A percentile compares a stretch with the other conserved stretches of the same genome.
Evolutionary conservation across 2,888 invertebrate genomes (phyloP).

Genomic region (Linnaemya vulpina): DNA sequence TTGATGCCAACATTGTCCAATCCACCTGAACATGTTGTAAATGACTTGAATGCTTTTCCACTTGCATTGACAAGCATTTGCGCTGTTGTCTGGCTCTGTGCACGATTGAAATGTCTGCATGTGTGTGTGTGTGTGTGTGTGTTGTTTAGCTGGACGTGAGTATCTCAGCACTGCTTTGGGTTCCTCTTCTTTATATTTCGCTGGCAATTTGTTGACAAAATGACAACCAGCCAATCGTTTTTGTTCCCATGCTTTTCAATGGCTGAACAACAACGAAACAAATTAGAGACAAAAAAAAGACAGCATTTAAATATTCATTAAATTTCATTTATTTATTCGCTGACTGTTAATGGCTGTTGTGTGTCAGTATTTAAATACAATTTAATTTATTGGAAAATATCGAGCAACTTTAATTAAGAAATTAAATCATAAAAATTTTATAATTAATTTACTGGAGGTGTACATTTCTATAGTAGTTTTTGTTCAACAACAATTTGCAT

Average conservation of each 20-base stretch:
- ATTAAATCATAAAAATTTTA: too few relatives aligned
- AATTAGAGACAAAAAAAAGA: conserved; percentile 2
- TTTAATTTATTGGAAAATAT: background rate
- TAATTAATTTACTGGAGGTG: too few relatives aligned
- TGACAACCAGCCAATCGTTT: conserved; percentile 79
- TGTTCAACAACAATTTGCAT: background rate
- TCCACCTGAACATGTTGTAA: conserved; percentile 67
- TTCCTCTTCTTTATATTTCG: conserved; percentile 8
- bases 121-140: conserved; percentile 30
- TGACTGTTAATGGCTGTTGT: conserved; percentile 61
- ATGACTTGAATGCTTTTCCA: conserved; percentile 29
- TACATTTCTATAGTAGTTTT: background rate
- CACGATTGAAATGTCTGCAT: background rate
- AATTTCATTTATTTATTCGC: conserved; percentile 49
- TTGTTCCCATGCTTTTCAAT: conserved; percentile 75
- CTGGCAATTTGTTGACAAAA: conserved; percentile 77
- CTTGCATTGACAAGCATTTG: conserved; percentile 23
- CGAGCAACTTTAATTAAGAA: too few relatives aligned
- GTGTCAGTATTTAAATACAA: conserved; percentile 40
- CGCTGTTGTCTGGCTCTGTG: background rate
- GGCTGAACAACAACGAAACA: conserved; percentile 66
- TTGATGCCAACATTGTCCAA: conserved; percentile 41
- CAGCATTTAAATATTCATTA: conserved; percentile 21
- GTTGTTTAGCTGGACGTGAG: conserved; percentile 50
- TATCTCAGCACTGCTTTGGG: conserved; percentile 54